Conservation (phyloP, 2,797 vertebrate species). For the Rhabdophis nuchalis region DNA sequence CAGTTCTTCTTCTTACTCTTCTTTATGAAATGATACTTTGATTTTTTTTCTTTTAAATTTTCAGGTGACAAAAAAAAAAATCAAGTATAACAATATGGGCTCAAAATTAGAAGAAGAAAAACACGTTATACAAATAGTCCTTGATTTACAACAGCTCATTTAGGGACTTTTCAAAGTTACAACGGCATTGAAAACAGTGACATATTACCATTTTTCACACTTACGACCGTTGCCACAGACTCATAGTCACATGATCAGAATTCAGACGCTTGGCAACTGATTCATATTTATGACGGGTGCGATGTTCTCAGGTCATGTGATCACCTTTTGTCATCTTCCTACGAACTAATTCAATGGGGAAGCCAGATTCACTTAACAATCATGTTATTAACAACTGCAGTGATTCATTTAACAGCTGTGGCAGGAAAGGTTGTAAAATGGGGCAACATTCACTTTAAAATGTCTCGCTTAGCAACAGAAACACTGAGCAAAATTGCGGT, state of each 20-base stretch:
- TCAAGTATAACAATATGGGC: background rate
- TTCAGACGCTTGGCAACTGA: background rate
- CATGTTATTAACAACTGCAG: background rate
- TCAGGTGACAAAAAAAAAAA: background rate
- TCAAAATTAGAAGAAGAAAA: background rate
- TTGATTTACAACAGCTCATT: background rate
- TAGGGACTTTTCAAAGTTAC: background rate
- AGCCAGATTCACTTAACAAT: background rate
- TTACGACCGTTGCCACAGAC: background rate
- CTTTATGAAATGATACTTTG: background rate
- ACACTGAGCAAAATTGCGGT: accelerated
- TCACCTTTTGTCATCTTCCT: background rate
- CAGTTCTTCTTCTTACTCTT: background rate
- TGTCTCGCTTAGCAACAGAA: background rate
- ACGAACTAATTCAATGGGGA: background rate
- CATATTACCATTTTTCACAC: background rate
- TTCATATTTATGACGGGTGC: background rate
- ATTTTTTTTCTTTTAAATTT: background rate
- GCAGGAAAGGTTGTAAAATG: background rate
- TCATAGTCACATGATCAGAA: background rate
- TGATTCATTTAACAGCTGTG: background rate
- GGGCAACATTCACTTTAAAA: no score
- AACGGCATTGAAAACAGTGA: background rate
- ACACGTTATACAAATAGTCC: background rate
- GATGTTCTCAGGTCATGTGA: background rate